Evolutionary conservation across 2,113 vertebrate species (phyloP).

Genomic region (human (Homo sapiens)): DNA sequence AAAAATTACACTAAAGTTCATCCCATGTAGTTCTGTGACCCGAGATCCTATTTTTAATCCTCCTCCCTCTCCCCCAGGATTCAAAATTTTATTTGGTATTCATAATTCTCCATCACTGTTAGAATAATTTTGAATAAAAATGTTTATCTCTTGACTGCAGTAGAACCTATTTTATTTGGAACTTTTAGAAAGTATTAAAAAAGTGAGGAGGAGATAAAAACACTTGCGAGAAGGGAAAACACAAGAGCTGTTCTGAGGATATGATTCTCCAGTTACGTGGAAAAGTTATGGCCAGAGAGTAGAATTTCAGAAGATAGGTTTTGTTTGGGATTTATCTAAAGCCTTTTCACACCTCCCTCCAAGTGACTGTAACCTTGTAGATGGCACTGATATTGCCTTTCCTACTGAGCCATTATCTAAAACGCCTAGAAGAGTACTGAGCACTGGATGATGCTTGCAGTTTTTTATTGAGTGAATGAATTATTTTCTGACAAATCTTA

Average conservation of each 20-base stretch:
- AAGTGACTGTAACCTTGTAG: not conserved
- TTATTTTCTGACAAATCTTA: not conserved
- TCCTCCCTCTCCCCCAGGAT: not conserved
- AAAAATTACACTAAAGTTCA: not conserved
- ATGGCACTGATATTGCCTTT: not conserved
- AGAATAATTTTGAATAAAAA: constrained; percentile 11
- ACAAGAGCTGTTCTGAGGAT: not conserved
- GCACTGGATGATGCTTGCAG: not conserved
- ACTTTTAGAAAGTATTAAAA: not conserved
- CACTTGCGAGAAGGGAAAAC: not conserved
- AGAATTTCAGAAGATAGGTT: not conserved
- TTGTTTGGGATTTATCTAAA: not conserved
- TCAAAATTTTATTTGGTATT: not conserved
- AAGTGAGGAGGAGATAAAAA: not conserved
- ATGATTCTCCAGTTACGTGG: not conserved
- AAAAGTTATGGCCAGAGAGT: not conserved
- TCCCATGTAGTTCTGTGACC: not conserved
- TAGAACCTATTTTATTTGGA: not conserved
- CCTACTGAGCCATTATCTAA: not conserved
- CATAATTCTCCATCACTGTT: not conserved
- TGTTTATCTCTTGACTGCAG: not conserved
- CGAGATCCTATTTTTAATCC: not conserved
- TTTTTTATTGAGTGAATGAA: not conserved
- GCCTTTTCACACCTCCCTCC: not conserved
- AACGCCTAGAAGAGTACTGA: not conserved